phyloP scores from a whole-genome alignment of 2,888 invertebrate species.

The Hyposoter didymator region DNA sequence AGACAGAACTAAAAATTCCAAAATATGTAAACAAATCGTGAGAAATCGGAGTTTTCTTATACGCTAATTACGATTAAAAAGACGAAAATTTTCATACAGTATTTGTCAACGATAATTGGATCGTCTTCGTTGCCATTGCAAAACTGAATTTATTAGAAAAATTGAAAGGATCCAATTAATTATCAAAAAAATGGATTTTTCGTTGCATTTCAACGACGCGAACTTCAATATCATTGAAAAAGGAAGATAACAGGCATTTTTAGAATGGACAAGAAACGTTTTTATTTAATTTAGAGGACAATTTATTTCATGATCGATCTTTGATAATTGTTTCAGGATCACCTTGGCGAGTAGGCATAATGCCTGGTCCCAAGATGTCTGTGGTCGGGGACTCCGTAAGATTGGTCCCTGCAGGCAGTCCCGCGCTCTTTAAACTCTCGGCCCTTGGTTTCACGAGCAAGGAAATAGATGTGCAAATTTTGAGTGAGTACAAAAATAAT shows the following conservation, averaged over 20 bases:
- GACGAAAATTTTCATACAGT: too few relatives aligned
- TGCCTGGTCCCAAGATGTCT: conserved; percentile 91
- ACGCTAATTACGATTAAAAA: background rate
- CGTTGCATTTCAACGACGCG: too few relatives aligned
- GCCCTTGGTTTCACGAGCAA: conserved; percentile 87
- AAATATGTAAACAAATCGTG: background rate
- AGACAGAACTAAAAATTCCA: background rate
- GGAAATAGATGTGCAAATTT: conserved; percentile 86
- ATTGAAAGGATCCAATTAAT: too few relatives aligned
- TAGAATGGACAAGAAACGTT: background rate
- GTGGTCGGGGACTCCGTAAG: conserved; percentile 95
- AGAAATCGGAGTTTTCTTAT: background rate
- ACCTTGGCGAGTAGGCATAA: conserved; percentile 97
- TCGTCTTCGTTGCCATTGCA: too few relatives aligned
- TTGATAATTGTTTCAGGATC: conserved; percentile 88
- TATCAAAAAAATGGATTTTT: too few relatives aligned
- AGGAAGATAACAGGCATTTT: conserved; percentile 1
- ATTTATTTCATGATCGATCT: conserved; percentile 1
- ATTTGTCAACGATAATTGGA: too few relatives aligned
- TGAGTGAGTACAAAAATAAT: conserved; percentile 83
- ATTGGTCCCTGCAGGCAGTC: conserved; percentile 95
- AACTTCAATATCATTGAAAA: too few relatives aligned
- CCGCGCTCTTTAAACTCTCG: conserved; percentile 95
- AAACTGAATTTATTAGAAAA: too few relatives aligned
- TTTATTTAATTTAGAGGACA: background rate